phyloP scores from a whole-genome alignment of 2,797 vertebrate species.

The Siniperca undulata region DNA sequence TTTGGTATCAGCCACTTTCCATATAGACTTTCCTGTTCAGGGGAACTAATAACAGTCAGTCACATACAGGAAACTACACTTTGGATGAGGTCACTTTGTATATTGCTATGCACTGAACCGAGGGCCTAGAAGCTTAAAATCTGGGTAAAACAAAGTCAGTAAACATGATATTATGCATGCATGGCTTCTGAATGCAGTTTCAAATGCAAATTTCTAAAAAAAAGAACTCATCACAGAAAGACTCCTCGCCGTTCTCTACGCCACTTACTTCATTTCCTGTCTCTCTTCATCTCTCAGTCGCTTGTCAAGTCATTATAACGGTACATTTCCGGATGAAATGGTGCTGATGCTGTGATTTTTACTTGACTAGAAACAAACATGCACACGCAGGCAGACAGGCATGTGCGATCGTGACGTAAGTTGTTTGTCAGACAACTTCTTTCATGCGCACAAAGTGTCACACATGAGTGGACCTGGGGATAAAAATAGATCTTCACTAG shows the following conservation, averaged over 20 bases:
- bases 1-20: slow-evolving; percentile 1
- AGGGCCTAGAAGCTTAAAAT: not conserved
- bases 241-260: slow-evolving; percentile 14
- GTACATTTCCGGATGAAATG: slow-evolving; percentile 29
- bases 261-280: slow-evolving; percentile 51
- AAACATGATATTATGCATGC: not conserved
- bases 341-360: slow-evolving; percentile 55
- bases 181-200: not conserved
- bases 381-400: not conserved
- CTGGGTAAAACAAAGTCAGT: not conserved
- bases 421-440: not conserved
- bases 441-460: not conserved
- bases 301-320: slow-evolving; percentile 18
- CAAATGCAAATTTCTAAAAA: not conserved
- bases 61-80: not conserved
- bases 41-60: not conserved
- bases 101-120: not conserved
- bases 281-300: slow-evolving; percentile 29
- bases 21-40: slow-evolving; percentile 14
- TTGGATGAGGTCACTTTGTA: slow-evolving; percentile 8
- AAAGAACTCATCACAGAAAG: slow-evolving; percentile 9
- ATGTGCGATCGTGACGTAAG: not conserved
- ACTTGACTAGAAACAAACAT: slow-evolving; percentile 2
- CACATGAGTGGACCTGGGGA: slow-evolving; percentile 10
- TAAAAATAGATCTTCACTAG: slow-evolving; percentile 11